Evolutionary conservation across 2,888 invertebrate species (phyloP), one percentile per base, ranked within the genome.

Genomic region (Blera fallax): DNA sequence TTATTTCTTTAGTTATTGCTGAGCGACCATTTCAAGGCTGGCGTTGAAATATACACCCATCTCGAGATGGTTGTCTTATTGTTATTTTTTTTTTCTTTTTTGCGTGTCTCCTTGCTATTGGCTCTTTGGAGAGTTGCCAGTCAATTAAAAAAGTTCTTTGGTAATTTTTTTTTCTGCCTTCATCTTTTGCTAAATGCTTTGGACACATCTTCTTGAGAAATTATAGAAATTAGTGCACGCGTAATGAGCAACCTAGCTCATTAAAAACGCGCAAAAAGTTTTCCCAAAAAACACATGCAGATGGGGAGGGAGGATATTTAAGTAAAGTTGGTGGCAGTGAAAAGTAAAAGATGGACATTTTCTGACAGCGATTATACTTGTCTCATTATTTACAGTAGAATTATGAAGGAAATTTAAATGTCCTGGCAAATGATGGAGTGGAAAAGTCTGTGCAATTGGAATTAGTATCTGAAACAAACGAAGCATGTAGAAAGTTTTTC

Each of bases 101-200:
- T 45, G 24, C 32, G 4, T 67, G 27, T 50, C 29, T 11, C 50
- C 32, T 29, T 27, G 10, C 21, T 60, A 73, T 58, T 81, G 60
- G 62, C 67, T 76, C 64, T 62, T 74, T 64, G 64, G 74, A 64
- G 84, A 84, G 18, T 62, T 74, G 74, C 45, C 65, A 70, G 84
- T 80, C 80, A 85, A 85, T 85, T 80, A 80, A 80, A 76, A 74
- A 84, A 73, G 65, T 72, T 72, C 50, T 70, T 60, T 45, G 18
- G 45, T 34, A 60, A 14, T 70, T 72, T 78, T 60, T 40, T 60
- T 32, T 52, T 16, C 40, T 14, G 16, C 50, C 45, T 18, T 50
- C 37, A 40, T 81, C 37, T 40, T 52, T 21, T 58, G 54, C 37
- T 67, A 27, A 62, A 69, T 70, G 37, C 64, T 34, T 11, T 6